A percentile compares a stretch with the other conserved stretches of the same genome.
Evolutionary conservation across 2,888 invertebrate species (phyloP).

Genomic region (Eupithecia insigniata): DNA sequence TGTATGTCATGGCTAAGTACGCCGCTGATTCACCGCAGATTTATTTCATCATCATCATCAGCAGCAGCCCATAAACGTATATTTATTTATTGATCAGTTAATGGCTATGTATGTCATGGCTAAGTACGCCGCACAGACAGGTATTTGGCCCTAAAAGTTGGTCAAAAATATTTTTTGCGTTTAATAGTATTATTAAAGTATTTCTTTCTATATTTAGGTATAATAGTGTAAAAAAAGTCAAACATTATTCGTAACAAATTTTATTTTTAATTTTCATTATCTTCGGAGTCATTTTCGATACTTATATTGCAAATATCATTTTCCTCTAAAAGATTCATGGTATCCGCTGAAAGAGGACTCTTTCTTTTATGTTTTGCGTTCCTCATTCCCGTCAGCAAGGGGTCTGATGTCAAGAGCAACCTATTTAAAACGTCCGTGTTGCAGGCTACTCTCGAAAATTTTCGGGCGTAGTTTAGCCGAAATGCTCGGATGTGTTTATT

Average conservation of each 20-base stretch:
- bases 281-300: background rate
- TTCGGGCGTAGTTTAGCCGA: slow-evolving; percentile 31
- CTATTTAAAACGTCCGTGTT: slow-evolving; percentile 33
- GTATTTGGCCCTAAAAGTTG: too few species aligned
- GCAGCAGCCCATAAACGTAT: too few species aligned
- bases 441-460: slow-evolving; percentile 33
- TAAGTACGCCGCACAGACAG: too few species aligned
- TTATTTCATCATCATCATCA: too few species aligned
- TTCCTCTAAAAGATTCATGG: slow-evolving; percentile 4
- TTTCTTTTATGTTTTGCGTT: slow-evolving; percentile 22
- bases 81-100: too few species aligned
- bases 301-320: background rate
- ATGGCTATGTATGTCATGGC: too few species aligned
- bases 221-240: background rate
- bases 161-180: too few species aligned
- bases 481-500: slow-evolving; percentile 34
- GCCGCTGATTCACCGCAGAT: too few species aligned
- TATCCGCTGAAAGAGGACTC: slow-evolving; percentile 18
- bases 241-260: background rate
- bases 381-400: slow-evolving; percentile 28
- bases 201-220: background rate
- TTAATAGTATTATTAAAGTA: background rate
- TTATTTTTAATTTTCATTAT: background rate
- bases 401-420: slow-evolving; percentile 31
- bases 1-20: too few species aligned